Evolutionary conservation across 2,888 invertebrate genomes (phyloP).

Genomic region (Drosophila buzzatii): DNA sequence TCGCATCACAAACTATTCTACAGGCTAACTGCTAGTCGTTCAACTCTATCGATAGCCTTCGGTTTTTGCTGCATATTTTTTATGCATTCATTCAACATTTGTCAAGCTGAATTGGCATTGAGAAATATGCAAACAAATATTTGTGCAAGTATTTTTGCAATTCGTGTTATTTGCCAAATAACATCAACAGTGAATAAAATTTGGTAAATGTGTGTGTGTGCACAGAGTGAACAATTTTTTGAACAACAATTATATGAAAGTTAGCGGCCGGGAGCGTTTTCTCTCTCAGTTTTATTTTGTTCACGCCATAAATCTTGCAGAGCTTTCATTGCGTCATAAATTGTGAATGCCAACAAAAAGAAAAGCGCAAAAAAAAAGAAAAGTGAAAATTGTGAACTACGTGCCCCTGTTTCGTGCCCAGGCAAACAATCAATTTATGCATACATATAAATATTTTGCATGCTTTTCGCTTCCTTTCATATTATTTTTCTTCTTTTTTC

Average conservation of each 20-base stretch:
- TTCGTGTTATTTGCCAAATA: constrained; percentile 56
- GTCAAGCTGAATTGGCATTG: constrained; percentile 57
- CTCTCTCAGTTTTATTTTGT: constrained; percentile 25
- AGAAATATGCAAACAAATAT: constrained; percentile 55
- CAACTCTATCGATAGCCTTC: neutral
- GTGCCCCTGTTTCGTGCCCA: constrained; percentile 36
- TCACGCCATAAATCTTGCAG: constrained; percentile 70
- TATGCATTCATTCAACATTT: constrained; percentile 48
- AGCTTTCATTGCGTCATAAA: constrained; percentile 74
- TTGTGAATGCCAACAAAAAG: constrained; percentile 54
- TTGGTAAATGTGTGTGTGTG: constrained; percentile 16
- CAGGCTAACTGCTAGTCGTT: constrained; percentile 8
- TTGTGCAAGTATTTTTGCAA: constrained; percentile 49
- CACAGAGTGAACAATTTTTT: constrained; percentile 18
- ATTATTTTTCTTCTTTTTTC: constrained; percentile 39
- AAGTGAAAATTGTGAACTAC: constrained; percentile 39
- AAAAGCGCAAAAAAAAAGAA: constrained; percentile 5
- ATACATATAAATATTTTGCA: constrained; percentile 61
- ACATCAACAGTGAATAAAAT: constrained; percentile 54
- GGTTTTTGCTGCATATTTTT: neutral
- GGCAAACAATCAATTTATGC: constrained; percentile 79
- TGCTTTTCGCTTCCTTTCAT: constrained; percentile 22
- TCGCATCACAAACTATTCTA: neutral
- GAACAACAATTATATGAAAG: constrained; percentile 70
- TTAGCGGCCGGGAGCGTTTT: constrained; percentile 49